Evolutionary conservation across 2,888 invertebrate genomes (phyloP), one percentile per base, ranked within the genome.

Genomic region (Brachyopa scutellaris): DNA sequence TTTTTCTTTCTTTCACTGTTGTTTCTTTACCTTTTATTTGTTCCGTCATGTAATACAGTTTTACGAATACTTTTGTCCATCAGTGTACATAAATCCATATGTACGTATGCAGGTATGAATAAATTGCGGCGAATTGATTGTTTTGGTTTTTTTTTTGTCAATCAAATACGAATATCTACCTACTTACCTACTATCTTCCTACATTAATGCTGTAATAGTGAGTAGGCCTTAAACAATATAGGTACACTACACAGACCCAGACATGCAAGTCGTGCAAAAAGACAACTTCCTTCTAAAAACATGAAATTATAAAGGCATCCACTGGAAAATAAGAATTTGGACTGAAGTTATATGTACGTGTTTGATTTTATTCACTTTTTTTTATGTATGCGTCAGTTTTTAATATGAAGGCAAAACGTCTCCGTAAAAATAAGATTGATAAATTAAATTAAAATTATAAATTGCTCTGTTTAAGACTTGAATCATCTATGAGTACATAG

Each of bases 211-310:
- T 31, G 0, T 2, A n/a, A 7, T 42, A 13, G 53, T 23, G 69
- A 61, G 62, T 72, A 23, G 72, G 51, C 61, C 38, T 51, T 51
- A 2, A 11, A 29, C 11, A 49, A 59, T 21, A 29, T n/a, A n/a
- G n/a, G n/a, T n/a, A n/a, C n/a, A n/a, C n/a, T 38, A 36, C 13
- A 55, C 31, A 49, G 4, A 23, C 9, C 47, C 49, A 13, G 59
- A 36, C 45, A 61, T 51, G n/a, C n/a, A n/a, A n/a, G n/a, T n/a
- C n/a, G 31, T 59, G 49, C 11, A 23, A 70, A 38, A 59, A 61
- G 21, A 64, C 36, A 15, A 49, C 53, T 49, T 64, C 66, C 66
- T 73, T 55, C 47, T 29, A 57, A 55, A 73, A 64, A 3, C 62
- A 62, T 62, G 72, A n/a, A 64, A 55, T 36, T 29, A 11, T 70